Percentiles rank a stretch among this genome's conserved stretches.
phyloP scores from a whole-genome alignment of 2,113 vertebrate species.

The Poeciliopsis retropinna region DNA sequence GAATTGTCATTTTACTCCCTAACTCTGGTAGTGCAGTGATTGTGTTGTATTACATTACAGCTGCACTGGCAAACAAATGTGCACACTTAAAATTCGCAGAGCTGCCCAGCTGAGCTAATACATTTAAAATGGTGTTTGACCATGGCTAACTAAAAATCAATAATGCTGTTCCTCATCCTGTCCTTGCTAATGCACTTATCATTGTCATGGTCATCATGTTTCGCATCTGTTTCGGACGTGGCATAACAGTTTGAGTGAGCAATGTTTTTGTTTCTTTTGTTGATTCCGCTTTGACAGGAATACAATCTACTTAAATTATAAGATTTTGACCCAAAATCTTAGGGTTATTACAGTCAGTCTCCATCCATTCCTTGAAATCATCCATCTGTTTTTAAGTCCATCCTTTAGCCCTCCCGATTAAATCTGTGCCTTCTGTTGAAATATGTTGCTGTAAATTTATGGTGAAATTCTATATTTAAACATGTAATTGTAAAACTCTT shows the following conservation, averaged over 20 bases:
- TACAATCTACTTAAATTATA: background rate
- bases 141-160: slow-evolving; percentile 56
- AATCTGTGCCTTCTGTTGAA: background rate
- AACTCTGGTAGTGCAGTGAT: background rate
- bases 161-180: slow-evolving; percentile 29
- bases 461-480: too few species aligned
- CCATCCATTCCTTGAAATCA: background rate
- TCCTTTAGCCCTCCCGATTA: background rate
- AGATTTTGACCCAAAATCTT: too few species aligned
- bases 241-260: background rate
- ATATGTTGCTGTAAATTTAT: too few species aligned
- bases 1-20: background rate
- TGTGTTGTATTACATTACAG: background rate
- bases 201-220: slow-evolving; percentile 41
- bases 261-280: background rate
- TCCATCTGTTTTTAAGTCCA: too few species aligned
- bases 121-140: slow-evolving; percentile 64
- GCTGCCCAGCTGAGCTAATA: slow-evolving; percentile 36
- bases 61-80: slow-evolving; percentile 9
- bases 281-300: background rate
- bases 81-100: slow-evolving; percentile 10
- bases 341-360: background rate
- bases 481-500: background rate
- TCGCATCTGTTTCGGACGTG: slow-evolving; percentile 36
- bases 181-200: slow-evolving; percentile 59